Percentiles rank a stretch among this genome's conserved stretches.
Evolutionary conservation across 2,888 invertebrate species (phyloP).

Genomic region (Patella ulyssiponensis): DNA sequence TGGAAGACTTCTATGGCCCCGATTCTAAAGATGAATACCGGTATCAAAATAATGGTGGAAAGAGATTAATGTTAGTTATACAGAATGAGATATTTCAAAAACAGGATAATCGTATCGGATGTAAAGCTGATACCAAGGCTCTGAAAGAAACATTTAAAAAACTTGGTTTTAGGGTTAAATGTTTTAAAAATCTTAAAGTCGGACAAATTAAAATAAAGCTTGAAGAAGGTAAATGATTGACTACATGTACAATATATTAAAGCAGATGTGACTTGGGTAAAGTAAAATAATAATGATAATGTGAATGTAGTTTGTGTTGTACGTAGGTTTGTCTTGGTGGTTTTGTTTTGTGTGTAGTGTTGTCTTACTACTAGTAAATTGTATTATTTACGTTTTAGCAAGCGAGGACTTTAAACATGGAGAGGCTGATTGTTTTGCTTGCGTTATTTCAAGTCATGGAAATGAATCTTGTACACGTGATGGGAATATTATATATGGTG

Average conservation of each 20-base stretch:
- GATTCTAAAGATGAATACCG: neutral
- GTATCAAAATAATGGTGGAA: neutral
- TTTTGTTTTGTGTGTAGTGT: no score
- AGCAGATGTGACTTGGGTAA: no score
- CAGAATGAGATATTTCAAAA: conserved; percentile 36
- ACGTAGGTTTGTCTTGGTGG: no score
- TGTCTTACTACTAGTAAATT: no score
- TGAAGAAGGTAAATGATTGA: no score
- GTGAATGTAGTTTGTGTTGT: no score
- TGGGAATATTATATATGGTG: conserved; percentile 45
- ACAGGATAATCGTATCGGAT: conserved; percentile 29
- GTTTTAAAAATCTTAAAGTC: conserved; percentile 27
- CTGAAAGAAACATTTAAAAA: conserved; percentile 29
- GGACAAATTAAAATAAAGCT: no score
- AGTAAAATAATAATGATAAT: no score
- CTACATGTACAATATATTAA: no score
- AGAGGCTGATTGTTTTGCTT: conserved; percentile 85
- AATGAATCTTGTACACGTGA: conserved; percentile 78
- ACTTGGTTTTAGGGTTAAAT: conserved; percentile 35
- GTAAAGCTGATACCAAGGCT: conserved; percentile 24
- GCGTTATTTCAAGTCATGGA: conserved; percentile 90
- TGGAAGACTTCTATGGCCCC: neutral
- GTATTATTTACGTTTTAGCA: neutral
- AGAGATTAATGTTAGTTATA: conserved; percentile 25
- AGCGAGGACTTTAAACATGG: conserved; percentile 78